A percentile compares a stretch with the other conserved stretches of the same genome.
phyloP scores from a whole-genome alignment of 2,113 vertebrate genomes.

The Scolopax mira region DNA sequence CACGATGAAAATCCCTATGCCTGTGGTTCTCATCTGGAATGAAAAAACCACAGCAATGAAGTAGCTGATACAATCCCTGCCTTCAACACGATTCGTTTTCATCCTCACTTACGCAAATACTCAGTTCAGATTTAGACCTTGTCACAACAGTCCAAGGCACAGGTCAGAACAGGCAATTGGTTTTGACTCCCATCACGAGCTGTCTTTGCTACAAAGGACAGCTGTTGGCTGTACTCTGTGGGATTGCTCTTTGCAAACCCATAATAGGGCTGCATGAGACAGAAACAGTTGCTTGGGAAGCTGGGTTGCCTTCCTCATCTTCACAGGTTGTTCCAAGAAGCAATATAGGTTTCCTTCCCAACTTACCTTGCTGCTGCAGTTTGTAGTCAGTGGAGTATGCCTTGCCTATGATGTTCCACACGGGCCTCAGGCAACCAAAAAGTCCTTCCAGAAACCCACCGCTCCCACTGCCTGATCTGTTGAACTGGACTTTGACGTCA shows the following conservation, averaged over 20 bases:
- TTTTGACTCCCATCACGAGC: not conserved
- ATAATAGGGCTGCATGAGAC: fast-evolving
- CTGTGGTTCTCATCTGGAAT: not conserved
- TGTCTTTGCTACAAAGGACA: fast-evolving
- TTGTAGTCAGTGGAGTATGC: slow-evolving; percentile 98
- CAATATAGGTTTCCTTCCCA: fast-evolving
- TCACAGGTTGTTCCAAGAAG: not conserved
- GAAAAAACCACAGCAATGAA: not conserved
- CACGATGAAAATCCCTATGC: not conserved
- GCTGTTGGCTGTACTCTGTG: fast-evolving
- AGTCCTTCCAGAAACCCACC: slow-evolving; percentile 96
- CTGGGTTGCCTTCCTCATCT: not conserved
- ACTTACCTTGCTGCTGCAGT: slow-evolving; percentile 94
- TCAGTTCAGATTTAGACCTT: not conserved
- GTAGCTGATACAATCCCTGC: not conserved
- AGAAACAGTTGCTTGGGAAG: fast-evolving
- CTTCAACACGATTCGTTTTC: not conserved
- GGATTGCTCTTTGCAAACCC: not conserved
- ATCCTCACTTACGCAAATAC: not conserved
- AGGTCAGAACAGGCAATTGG: not conserved
- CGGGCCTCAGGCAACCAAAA: slow-evolving; percentile 93
- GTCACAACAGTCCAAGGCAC: not conserved
- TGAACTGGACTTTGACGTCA: slow-evolving; percentile 95
- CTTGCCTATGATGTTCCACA: slow-evolving; percentile 99
- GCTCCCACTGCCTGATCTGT: slow-evolving; percentile 80